Percentiles rank a stretch among this genome's conserved stretches.
These are phyloP conservation scores for Hemicordylus capensis DNA, from an alignment of 2,113 vertebrate genomes.

Conservation along the genomic window DNA sequence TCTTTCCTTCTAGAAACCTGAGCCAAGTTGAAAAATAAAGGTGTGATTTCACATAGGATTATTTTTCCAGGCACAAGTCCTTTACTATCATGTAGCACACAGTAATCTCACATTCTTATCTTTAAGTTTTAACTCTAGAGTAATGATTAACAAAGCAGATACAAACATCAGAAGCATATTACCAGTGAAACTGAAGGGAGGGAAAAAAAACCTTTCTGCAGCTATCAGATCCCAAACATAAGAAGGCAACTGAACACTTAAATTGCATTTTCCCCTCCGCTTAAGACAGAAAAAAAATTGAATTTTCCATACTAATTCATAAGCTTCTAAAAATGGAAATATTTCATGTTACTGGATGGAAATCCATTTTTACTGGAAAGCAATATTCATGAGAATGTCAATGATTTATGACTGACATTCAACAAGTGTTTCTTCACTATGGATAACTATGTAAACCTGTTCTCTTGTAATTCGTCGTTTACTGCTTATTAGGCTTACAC, in stretches of 20 bases:
- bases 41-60: constrained; percentile 67
- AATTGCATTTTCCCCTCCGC: neutral
- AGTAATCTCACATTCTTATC: constrained; percentile 61
- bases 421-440: neutral
- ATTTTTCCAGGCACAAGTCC: constrained; percentile 44
- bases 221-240: constrained; percentile 48
- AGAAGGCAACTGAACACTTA: neutral
- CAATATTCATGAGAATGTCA: neutral
- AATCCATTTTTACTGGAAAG: neutral
- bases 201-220: constrained; percentile 41
- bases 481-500: neutral
- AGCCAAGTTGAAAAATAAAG: constrained; percentile 65
- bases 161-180: constrained; percentile 47
- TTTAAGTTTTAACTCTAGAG: constrained; percentile 57
- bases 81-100: constrained; percentile 32
- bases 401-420: neutral
- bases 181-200: constrained; percentile 47
- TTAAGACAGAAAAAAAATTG: constrained; percentile 13
- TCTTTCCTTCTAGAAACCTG: constrained; percentile 51
- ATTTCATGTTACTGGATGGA: neutral
- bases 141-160: constrained; percentile 68
- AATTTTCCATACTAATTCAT: constrained; percentile 36
- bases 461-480: neutral
- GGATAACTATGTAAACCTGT: neutral
- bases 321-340: neutral